Base-by-base conservation (phyloP, 2,888 invertebrate species). In the Piscicola geometra region DNA sequence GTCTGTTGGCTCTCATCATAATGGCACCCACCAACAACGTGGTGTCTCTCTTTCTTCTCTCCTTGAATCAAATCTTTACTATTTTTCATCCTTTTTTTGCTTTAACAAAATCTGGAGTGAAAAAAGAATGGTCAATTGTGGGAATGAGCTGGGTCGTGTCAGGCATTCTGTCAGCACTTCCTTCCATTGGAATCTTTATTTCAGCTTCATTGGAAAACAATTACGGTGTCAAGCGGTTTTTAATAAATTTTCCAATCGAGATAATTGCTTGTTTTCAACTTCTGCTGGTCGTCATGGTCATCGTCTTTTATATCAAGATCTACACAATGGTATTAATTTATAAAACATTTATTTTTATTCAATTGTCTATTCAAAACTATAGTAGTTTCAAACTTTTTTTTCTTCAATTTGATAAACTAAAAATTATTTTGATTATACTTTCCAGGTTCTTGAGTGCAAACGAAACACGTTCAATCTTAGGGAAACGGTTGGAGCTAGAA, bases 31-130 rank as follows among this genome's bases (percentile, higher is more conserved):
- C 78, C 72, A 77, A 67, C 72, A 79, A 78, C 64, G 50, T 75
- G 15, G 68, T 80, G 41, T 76, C 79, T 3, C 79, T 81, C 15
- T 77, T 81, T 15, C 77, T 79, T 56, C 73, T 81, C 33, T 79
- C 79, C 21, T 67, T 79, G 71, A 81, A 81, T 74, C 81, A 81
- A 73, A 80, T 77, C 76, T 69, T 81, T 33, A 79, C 81, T 30
- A 81, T 81, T 56, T 80, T 79, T 74, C 66, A 76, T 52, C 81
- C 81, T 0, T 73, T 81, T 33, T 75, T 81, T 68, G 76, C 80
- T 25, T 76, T 80, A 47, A 79, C 80, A 25, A 67, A 47, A 15
- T 70, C 79, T 32, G 79, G 80, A 9, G 66, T 50, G 0, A 71
- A 79, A 1, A 76, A 70, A 50, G 80, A 77, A 15, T 76, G 64